phyloP scores from a whole-genome alignment of 2,797 vertebrate genomes.

The Channa striata region DNA sequence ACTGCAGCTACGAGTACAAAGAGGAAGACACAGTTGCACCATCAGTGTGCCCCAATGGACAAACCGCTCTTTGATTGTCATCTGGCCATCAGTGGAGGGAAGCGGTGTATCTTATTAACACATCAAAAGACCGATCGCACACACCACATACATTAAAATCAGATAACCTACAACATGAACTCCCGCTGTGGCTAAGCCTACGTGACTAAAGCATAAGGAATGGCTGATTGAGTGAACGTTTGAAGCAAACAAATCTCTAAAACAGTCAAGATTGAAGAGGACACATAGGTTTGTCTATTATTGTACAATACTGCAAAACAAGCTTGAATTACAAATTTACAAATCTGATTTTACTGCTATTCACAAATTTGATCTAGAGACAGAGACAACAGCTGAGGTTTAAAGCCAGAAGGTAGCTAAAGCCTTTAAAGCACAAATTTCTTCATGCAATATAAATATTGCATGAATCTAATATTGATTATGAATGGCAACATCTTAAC shows the following conservation, averaged over 20 bases:
- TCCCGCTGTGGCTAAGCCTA: not conserved
- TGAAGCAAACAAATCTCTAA: conserved; percentile 15
- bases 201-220: conserved; percentile 13
- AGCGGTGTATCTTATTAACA: conserved; percentile 51
- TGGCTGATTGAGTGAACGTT: conserved; percentile 41
- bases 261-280: conserved; percentile 5
- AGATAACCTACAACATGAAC: conserved; percentile 14
- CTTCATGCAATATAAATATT: conserved; percentile 4
- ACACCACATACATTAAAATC: conserved; percentile 19
- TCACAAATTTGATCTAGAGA: conserved; percentile 13
- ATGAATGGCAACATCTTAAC: conserved; percentile 14
- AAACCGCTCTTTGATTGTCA: conserved; percentile 36
- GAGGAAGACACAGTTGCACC: conserved; percentile 47
- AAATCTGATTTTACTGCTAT: conserved; percentile 18
- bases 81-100: conserved; percentile 40
- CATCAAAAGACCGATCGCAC: conserved; percentile 53
- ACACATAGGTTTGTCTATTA: not conserved
- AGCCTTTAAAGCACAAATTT: conserved; percentile 6
- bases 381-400: conserved; percentile 11
- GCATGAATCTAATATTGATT: conserved; percentile 19
- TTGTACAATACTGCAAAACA: too few species aligned
- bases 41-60: conserved; percentile 32
- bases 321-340: too few species aligned
- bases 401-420: conserved; percentile 8
- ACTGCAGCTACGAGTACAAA: conserved; percentile 89